These are phyloP conservation scores for Panthera tigris DNA, from an alignment of 2,113 vertebrate species.

Conservation along the genomic window DNA sequence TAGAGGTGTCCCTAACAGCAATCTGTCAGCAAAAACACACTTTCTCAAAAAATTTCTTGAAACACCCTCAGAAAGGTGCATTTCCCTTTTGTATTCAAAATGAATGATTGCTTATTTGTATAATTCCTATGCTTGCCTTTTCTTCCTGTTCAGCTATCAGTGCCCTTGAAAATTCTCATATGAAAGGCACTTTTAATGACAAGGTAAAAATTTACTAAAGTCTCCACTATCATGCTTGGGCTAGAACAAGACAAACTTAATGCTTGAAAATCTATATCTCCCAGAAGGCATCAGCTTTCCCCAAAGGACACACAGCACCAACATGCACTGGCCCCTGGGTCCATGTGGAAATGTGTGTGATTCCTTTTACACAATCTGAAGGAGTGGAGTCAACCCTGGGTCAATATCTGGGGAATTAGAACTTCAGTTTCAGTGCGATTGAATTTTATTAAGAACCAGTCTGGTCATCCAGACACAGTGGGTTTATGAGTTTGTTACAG, in stretches of 20 bases:
- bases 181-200: constrained; percentile 71
- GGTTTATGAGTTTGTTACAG: constrained; percentile 43
- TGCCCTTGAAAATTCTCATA: constrained; percentile 62
- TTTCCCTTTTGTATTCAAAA: constrained; percentile 62
- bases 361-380: constrained; percentile 48
- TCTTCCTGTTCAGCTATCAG: constrained; percentile 69
- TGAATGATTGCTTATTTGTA: constrained; percentile 46
- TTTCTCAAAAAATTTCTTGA: constrained; percentile 57
- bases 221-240: neutral
- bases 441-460: constrained; percentile 64
- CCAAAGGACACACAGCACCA: neutral
- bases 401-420: constrained; percentile 57
- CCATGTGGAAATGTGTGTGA: constrained; percentile 29
- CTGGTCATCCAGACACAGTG: constrained; percentile 18
- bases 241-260: constrained; percentile 52
- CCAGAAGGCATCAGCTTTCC: neutral
- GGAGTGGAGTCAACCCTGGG: constrained; percentile 46
- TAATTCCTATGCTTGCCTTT: constrained; percentile 61
- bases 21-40: constrained; percentile 70
- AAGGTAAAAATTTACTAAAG: constrained; percentile 71
- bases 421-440: constrained; percentile 43
- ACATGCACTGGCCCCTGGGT: neutral
- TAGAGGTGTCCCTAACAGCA: constrained; percentile 70
- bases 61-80: constrained; percentile 55
- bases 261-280: constrained; percentile 35